phyloP scores from a whole-genome alignment of 2,797 vertebrate species.

The Adelosebastes latens region DNA sequence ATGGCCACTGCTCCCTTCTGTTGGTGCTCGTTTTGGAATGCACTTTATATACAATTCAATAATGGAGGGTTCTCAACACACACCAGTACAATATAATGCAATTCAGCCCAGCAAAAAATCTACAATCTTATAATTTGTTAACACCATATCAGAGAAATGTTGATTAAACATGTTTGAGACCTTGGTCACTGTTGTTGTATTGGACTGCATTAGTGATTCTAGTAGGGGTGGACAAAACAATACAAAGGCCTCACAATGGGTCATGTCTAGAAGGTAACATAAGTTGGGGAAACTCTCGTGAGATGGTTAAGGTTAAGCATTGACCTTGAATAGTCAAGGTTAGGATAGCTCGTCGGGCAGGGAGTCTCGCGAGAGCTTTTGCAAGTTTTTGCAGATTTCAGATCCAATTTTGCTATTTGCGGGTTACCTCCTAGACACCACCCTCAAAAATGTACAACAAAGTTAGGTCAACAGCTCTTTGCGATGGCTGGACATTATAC shows the following conservation, averaged over 20 bases:
- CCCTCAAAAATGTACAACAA: neutral
- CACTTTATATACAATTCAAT: neutral
- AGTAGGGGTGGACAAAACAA: neutral
- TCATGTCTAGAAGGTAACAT: no score
- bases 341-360: no score
- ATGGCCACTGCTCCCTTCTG: neutral
- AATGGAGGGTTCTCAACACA: neutral
- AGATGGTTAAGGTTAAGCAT: no score
- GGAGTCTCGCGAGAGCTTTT: no score
- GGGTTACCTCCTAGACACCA: neutral
- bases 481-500: constrained; percentile 4
- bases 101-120: neutral
- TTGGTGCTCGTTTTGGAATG: neutral
- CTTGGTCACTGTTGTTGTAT: neutral
- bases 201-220: neutral
- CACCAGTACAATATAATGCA: no score
- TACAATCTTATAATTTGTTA: neutral
- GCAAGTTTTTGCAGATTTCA: no score
- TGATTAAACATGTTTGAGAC: neutral
- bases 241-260: neutral
- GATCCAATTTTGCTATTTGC: no score
- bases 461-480: neutral
- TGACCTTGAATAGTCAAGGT: no score
- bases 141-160: neutral
- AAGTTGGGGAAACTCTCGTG: no score